Conservation (phyloP, 1,140 invertebrate genomes). For the Hesperophylax magnus region DNA sequence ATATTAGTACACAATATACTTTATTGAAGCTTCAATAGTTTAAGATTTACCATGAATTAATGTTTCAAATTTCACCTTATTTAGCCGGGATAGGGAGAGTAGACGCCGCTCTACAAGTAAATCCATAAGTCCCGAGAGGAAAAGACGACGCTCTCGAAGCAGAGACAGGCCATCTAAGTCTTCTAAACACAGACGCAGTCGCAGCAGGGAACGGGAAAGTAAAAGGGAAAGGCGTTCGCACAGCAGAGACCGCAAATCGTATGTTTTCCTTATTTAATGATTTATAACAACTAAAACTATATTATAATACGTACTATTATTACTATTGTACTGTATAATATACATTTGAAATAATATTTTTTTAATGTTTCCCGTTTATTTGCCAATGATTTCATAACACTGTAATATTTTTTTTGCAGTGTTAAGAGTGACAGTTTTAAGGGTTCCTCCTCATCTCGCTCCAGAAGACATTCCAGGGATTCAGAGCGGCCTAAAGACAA, state of each 20-base stretch:
- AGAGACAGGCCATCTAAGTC: constrained; percentile 71
- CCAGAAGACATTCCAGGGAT: constrained; percentile 66
- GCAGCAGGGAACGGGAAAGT: constrained; percentile 66
- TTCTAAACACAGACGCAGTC: constrained; percentile 64
- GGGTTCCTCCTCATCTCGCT: constrained; percentile 52
- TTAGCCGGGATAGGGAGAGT: constrained; percentile 64
- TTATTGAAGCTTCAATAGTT: no score
- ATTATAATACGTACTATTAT: no score
- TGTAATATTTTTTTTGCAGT: constrained; percentile 46
- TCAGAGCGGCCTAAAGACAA: constrained; percentile 66
- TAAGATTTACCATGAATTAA: background rate
- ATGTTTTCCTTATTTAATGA: constrained; percentile 35
- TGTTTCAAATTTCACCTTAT: constrained; percentile 38
- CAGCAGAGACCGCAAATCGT: constrained; percentile 68
- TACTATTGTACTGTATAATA: no score
- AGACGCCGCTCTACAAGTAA: constrained; percentile 68
- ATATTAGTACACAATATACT: no score
- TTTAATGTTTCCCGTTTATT: no score
- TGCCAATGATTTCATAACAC: background rate
- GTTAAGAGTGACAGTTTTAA: constrained; percentile 66
- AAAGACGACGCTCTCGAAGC: constrained; percentile 76
- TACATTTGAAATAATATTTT: no score
- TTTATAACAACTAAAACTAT: no score
- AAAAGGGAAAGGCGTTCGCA: constrained; percentile 63
- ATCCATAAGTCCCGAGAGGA: constrained; percentile 73